Evolutionary conservation across 2,888 invertebrate species (phyloP), one percentile per base, ranked within the genome.

Genomic region (Laothoe populi): DNA sequence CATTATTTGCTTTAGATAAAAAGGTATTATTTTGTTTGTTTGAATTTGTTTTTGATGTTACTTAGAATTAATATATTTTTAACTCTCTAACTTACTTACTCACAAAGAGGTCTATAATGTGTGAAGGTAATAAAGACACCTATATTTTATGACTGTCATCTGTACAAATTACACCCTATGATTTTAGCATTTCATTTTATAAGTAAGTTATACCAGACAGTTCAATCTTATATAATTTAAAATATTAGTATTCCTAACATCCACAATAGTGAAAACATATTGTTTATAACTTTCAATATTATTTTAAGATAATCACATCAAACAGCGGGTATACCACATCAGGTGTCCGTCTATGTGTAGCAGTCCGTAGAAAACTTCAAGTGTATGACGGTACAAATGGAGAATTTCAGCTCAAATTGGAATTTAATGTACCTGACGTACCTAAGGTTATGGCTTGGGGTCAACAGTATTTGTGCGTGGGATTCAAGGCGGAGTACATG

Each of bases 351-450:
- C 91, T 99, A 69, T 98, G 97, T 81, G 98, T 98, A 23, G 98
- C 96, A 23, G 97, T 98, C 0, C 96, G 96, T 79, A 94, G 97
- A 74, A 96, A 96, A 84, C 89, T 98, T 8, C 97, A 98, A 80
- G 88, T 99, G 16, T 99, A 96, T 85, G 97, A 96, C 80, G 98
- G 98, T 94, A 98, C 98, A 83, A 95, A 96, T 76, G 95, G 96
- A 76, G 95, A 95, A 71, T 98, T 98, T 77, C 94, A 96, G 66
- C 94, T 96, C 67, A 88, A 95, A 48, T 94, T 95, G 70, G 96
- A 97, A 76, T 95, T 98, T 68, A 95, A 94, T 61, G 90, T 98
- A 48, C 95, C 95, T 42, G 98, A 98, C 86, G 94, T 96, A 19
- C 98, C 98, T 0, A 95, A 95, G 77, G 95, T 96, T 0, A 93